Evolutionary conservation across 2,888 invertebrate species (phyloP).

Genomic region (Habrosyne pyritoides): DNA sequence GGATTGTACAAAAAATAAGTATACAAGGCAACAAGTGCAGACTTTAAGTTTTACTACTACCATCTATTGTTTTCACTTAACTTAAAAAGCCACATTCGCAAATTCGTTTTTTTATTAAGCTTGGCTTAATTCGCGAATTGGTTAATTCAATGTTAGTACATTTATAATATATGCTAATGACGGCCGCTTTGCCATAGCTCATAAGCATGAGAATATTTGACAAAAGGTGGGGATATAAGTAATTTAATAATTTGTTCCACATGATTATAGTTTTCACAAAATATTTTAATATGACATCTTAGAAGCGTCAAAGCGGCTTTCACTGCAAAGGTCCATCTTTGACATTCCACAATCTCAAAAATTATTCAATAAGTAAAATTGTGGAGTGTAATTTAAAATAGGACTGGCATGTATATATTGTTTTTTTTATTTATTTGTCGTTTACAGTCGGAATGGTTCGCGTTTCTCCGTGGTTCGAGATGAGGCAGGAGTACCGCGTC

Average conservation of each 20-base stretch:
- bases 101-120: slow-evolving; percentile 70
- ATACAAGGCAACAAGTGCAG: slow-evolving; percentile 83
- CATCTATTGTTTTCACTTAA: slow-evolving; percentile 68
- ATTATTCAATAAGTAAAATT: slow-evolving; percentile 13
- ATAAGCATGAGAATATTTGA: slow-evolving; percentile 21
- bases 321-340: slow-evolving; percentile 39
- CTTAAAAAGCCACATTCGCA: slow-evolving; percentile 78
- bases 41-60: slow-evolving; percentile 81
- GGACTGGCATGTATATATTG: slow-evolving; percentile 20
- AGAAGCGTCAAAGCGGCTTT: slow-evolving; percentile 53
- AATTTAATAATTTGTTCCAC: background rate
- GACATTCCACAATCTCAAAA: slow-evolving; percentile 18
- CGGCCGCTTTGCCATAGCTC: slow-evolving; percentile 48
- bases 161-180: slow-evolving; percentile 49
- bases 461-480: slow-evolving; percentile 81
- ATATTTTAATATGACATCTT: slow-evolving; percentile 28
- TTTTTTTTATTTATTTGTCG: slow-evolving; percentile 28
- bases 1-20: slow-evolving; percentile 72
- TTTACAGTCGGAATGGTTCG: slow-evolving; percentile 90
- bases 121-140: slow-evolving; percentile 77
- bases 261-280: slow-evolving; percentile 29
- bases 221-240: slow-evolving; percentile 33
- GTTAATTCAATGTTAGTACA: slow-evolving; percentile 76
- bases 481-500: slow-evolving; percentile 70
- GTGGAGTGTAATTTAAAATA: slow-evolving; percentile 16